phyloP scores from a whole-genome alignment of 35 echinoderm and acorn worm species.

The Diadema setosum region DNA sequence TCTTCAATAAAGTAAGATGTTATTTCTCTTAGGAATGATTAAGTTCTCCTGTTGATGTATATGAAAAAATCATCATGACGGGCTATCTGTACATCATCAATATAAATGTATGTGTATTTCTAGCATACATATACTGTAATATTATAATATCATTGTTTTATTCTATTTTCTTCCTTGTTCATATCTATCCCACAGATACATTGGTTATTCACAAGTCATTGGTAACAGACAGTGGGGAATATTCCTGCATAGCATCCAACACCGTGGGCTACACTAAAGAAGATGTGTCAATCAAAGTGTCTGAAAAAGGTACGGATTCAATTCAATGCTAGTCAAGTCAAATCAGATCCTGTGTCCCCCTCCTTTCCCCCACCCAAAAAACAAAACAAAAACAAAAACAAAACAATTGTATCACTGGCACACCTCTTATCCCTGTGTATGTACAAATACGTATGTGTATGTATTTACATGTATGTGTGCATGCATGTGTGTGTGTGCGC shows the following conservation, averaged over 20 bases:
- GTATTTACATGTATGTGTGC: background rate
- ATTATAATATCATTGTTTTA: too few species aligned
- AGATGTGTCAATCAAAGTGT: constrained; percentile 53
- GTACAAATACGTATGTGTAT: background rate
- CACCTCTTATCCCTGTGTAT: too few species aligned
- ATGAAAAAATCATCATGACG: too few species aligned
- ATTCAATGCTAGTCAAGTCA: too few species aligned
- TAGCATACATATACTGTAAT: too few species aligned
- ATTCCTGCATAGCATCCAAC: constrained; percentile 69
- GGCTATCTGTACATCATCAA: too few species aligned
- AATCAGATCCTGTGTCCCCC: background rate
- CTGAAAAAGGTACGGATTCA: constrained; percentile 45
- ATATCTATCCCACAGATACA: constrained; percentile 18
- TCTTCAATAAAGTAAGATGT: too few species aligned
- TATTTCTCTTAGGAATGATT: too few species aligned
- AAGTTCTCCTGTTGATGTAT: too few species aligned
- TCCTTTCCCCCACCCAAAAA: background rate
- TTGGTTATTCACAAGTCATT: constrained; percentile 45
- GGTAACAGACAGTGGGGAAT: constrained; percentile 39
- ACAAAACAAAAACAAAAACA: too few species aligned
- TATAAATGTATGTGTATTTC: too few species aligned
- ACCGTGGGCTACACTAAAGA: constrained; percentile 66
- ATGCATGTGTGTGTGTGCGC: background rate
- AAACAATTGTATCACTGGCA: background rate
- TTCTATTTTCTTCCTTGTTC: too few species aligned